Evolutionary conservation across 2,797 vertebrate species (phyloP).

Genomic region (Bradypodion pumilum): DNA sequence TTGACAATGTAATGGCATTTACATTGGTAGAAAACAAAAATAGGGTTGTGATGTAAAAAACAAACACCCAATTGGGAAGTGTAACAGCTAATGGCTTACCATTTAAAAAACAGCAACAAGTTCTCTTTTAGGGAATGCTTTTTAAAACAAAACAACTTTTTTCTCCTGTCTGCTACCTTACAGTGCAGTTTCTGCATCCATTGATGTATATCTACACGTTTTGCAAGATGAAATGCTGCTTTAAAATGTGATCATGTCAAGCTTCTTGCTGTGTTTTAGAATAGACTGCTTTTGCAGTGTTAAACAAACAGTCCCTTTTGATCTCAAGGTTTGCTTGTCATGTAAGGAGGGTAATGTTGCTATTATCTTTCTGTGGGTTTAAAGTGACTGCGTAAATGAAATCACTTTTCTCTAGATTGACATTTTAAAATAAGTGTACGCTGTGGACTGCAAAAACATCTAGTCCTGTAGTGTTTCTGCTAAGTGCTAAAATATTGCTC

Average conservation of each 20-base stretch:
- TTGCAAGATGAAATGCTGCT: background rate
- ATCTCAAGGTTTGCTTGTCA: conserved; percentile 14
- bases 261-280: conserved; percentile 16
- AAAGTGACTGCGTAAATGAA: conserved; percentile 24
- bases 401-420: conserved; percentile 28
- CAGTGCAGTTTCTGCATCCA: background rate
- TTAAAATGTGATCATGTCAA: conserved; percentile 25
- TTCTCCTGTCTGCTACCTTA: conserved; percentile 25
- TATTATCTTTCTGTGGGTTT: background rate
- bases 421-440: conserved; percentile 2
- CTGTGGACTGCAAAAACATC: background rate
- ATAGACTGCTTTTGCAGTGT: fast-evolving
- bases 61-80: background rate
- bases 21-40: background rate
- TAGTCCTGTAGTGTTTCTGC: background rate
- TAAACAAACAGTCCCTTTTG: conserved; percentile 29
- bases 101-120: background rate
- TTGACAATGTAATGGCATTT: too few species aligned
- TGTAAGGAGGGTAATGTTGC: background rate
- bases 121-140: background rate
- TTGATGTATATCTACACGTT: background rate
- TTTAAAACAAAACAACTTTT: too few species aligned
- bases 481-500: conserved; percentile 11
- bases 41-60: background rate
- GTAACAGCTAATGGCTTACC: background rate